Conservation (phyloP, 23 tunicate species). For the Styela plicata region DNA sequence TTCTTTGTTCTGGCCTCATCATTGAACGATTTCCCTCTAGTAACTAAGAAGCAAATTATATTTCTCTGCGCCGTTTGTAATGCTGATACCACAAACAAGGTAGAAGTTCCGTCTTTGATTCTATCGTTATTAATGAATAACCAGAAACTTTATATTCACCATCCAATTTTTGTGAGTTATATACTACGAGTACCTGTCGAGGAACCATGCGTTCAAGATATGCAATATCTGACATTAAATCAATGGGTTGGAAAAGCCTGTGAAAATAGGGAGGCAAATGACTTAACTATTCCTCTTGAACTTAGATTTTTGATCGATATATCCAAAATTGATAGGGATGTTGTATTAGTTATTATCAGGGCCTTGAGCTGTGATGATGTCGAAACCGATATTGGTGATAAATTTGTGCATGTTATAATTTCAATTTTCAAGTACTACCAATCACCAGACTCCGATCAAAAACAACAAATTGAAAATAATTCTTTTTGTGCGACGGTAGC, state of each 20-base stretch:
- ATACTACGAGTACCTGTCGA: background rate
- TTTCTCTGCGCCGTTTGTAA: constrained; percentile 2
- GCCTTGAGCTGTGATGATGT: background rate
- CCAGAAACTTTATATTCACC: background rate
- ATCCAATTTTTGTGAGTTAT: constrained; percentile 6
- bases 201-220: background rate
- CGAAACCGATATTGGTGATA: background rate
- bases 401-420: background rate
- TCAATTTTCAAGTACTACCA: background rate
- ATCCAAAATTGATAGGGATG: background rate
- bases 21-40: background rate
- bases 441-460: background rate
- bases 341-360: background rate
- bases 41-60: background rate
- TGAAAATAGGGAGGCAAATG: background rate
- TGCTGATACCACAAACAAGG: background rate
- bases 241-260: background rate
- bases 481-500: background rate
- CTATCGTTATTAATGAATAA: background rate
- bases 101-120: background rate
- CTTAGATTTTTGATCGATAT: background rate
- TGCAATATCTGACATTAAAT: background rate
- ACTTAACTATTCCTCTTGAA: background rate
- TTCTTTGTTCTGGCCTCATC: background rate
- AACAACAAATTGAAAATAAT: background rate